Conservation (phyloP, 2,797 vertebrate genomes). For the Xenopus petersii region DNA sequence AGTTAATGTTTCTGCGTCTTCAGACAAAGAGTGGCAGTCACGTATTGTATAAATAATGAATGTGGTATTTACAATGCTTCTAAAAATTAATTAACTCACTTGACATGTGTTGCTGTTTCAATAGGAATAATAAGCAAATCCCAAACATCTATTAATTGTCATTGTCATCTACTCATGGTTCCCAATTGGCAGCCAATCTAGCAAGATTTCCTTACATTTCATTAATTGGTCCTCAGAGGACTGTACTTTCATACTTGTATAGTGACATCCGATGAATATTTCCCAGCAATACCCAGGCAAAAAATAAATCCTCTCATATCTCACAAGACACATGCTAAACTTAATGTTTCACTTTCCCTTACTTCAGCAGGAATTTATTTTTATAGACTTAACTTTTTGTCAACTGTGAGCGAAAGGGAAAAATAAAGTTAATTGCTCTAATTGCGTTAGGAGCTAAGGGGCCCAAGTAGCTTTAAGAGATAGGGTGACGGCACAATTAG, state of each 20-base stretch:
- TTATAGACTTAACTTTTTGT: background rate
- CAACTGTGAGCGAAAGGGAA: background rate
- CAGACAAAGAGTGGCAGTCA: conserved; percentile 41
- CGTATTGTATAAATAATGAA: conserved; percentile 59
- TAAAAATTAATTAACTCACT: conserved; percentile 54
- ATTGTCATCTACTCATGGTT: conserved; percentile 63
- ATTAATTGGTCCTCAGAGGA: conserved; percentile 79
- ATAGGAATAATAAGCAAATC: conserved; percentile 61
- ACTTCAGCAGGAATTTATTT: conserved; percentile 67
- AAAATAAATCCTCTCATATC: conserved; percentile 67
- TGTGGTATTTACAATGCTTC: conserved; percentile 54
- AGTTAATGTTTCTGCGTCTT: conserved; percentile 10
- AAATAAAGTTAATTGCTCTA: no score
- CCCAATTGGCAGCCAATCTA: conserved; percentile 69
- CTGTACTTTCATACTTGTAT: conserved; percentile 66
- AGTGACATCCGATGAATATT: conserved; percentile 73
- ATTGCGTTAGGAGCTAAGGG: no score
- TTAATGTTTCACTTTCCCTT: conserved; percentile 61
- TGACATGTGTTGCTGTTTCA: conserved; percentile 52
- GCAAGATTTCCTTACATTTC: conserved; percentile 64
- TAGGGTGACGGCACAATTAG: no score
- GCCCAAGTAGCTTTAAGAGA: no score
- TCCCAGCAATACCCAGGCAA: conserved; percentile 68
- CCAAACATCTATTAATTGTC: conserved; percentile 63
- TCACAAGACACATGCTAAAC: conserved; percentile 72